phyloP scores from a whole-genome alignment of 2,113 vertebrate species.

The Tauraco erythrolophus region DNA sequence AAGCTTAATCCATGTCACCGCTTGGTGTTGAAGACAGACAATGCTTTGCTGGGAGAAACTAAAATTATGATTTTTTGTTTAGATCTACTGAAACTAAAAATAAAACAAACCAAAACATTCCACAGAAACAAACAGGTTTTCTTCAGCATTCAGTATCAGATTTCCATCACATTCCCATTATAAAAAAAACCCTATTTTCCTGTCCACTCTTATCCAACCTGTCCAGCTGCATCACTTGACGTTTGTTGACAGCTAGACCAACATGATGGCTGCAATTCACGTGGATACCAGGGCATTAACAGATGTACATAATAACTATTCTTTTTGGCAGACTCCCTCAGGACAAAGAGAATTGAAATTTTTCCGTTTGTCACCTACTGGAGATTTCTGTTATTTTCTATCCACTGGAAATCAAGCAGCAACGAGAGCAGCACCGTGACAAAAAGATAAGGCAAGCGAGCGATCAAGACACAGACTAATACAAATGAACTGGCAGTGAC shows the following conservation, averaged over 20 bases:
- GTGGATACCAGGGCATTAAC: neutral
- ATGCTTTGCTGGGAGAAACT: neutral
- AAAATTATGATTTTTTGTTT: neutral
- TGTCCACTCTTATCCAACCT: neutral
- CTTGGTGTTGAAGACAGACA: neutral
- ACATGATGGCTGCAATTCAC: neutral
- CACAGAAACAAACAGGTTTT: neutral
- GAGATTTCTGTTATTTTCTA: neutral
- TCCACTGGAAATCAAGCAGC: neutral
- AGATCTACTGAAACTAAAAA: neutral
- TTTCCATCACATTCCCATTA: neutral
- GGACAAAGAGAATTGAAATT: neutral
- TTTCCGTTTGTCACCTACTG: neutral
- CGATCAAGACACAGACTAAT: neutral
- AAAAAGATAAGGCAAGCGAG: neutral
- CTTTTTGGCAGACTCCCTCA: neutral
- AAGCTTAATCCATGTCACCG: neutral
- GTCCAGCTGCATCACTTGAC: neutral
- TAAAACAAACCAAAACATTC: neutral
- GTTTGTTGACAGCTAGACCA: neutral
- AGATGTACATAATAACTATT: neutral
- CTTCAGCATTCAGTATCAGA: neutral
- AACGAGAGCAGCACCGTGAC: neutral
- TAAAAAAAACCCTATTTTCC: accelerated
- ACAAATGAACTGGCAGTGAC: constrained; percentile 18